Conservation (phyloP, 1,140 invertebrate species). For the Schlechtendalia chinensis region DNA sequence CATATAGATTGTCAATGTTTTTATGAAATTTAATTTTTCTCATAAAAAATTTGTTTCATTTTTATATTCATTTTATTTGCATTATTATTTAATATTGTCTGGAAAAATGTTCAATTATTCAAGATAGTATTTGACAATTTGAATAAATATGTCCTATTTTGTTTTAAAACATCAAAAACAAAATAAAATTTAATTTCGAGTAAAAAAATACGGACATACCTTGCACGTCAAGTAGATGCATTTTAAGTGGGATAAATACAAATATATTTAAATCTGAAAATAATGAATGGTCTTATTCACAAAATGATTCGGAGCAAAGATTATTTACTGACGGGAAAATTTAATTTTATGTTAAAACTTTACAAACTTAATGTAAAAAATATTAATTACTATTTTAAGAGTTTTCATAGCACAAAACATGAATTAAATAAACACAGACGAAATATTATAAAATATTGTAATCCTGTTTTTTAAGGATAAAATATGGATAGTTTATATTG, state of each 20-base stretch:
- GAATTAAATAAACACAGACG: background rate
- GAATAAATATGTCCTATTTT: too few relatives aligned
- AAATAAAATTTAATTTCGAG: too few relatives aligned
- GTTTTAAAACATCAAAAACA: too few relatives aligned
- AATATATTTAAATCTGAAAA: background rate
- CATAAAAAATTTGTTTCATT: too few relatives aligned
- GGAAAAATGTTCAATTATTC: too few relatives aligned
- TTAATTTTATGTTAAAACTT: conserved; percentile 26
- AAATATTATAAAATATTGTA: background rate
- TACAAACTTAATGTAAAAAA: background rate
- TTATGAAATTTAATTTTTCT: too few relatives aligned
- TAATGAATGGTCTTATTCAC: background rate
- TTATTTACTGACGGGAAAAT: conserved; percentile 7
- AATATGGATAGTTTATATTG: conserved; percentile 6
- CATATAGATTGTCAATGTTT: too few relatives aligned
- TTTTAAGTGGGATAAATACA: background rate
- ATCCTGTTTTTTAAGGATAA: background rate
- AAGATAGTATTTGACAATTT: too few relatives aligned
- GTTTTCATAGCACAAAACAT: background rate
- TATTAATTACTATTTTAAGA: conserved; percentile 19
- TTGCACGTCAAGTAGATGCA: too few relatives aligned
- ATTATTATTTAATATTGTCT: too few relatives aligned
- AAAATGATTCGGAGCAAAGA: background rate
- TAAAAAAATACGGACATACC: too few relatives aligned
- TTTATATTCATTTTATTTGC: too few relatives aligned